phyloP scores from a whole-genome alignment of 1,140 invertebrate genomes.

The Camponotus floridanus region DNA sequence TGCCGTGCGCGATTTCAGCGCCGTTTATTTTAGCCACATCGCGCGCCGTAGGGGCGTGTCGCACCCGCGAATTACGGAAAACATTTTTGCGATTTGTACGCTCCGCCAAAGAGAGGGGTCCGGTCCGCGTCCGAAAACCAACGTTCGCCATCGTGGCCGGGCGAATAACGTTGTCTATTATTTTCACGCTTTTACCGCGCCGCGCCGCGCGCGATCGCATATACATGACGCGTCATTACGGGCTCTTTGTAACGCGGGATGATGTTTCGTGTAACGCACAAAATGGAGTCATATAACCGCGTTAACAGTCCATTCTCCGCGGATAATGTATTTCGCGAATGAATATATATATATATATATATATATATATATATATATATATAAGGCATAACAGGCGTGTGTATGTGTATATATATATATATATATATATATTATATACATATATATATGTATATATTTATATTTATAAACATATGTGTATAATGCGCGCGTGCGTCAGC shows the following conservation, averaged over 20 bases:
- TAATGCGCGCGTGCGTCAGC: conserved; percentile 50
- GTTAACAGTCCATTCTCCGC: conserved; percentile 74
- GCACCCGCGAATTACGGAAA: conserved; percentile 53
- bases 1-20: conserved; percentile 53
- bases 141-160: not conserved
- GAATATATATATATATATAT: conserved; percentile 17
- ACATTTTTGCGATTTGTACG: conserved; percentile 62
- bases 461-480: conserved; percentile 13
- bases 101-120: not conserved
- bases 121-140: conserved; percentile 32
- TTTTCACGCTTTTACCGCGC: conserved; percentile 59
- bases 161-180: conserved; percentile 53
- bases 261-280: conserved; percentile 75
- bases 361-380: not conserved
- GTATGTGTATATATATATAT: not conserved
- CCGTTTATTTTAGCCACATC: conserved; percentile 50
- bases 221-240: conserved; percentile 70
- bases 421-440: not conserved
- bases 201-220: conserved; percentile 54
- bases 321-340: conserved; percentile 74
- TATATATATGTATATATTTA: not conserved
- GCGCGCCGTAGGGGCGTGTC: conserved; percentile 40
- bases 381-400: not conserved
- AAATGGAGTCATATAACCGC: conserved; percentile 76
- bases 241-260: conserved; percentile 72